Base-by-base conservation (phyloP, 2,888 invertebrate species). In the Drosophila multiciliata region DNA sequence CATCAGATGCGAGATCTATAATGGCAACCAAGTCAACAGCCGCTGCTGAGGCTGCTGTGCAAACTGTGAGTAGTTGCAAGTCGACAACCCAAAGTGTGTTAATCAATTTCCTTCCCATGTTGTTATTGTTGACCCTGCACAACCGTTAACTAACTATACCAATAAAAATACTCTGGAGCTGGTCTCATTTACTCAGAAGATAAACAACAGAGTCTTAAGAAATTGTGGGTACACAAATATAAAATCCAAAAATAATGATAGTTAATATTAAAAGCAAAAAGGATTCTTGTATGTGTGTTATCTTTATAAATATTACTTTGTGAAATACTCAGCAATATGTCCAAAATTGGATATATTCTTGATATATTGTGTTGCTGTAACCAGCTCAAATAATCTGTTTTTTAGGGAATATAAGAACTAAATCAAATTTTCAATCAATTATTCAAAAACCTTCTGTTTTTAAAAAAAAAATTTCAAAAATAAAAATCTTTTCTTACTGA, bases 41-140 rank as follows among this genome's bases (percentile, higher is more conserved):
- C 5, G 20, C 36, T 58, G 33, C 26, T 17, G 40, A 40, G n/a
- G 42, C 48, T 38, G 54, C 66, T 48, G 38, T 42, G 53, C 74
- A 86, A 77, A 84, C 73, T 70, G 86, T 86, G 86, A 86, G 86
- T 86, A 87, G 54, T 62, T 74, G 68, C 53, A 50, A 55, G 53
- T 63, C 63, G 53, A 32, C 52, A 77, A 61, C 59, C 75, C 58
- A 60, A 66, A 42, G 50, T 33, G 29, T 52, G 57, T 58, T 71
- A 67, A 66, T 32, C 32, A 20, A 61, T 36, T 54, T 53, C 29
- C 26, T 45, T 48, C 58, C 32, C 60, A 64, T 59, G 29, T 53
- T 73, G 40, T 78, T 80, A 32, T 69, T 78, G 74, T 78, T 60
- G 75, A 42, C 59, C 66, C 49, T 72, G 58, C 62, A 63, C 58